A percentile compares a stretch with the other conserved stretches of the same genome.
Evolutionary conservation across 2,113 vertebrate genomes (phyloP).

Genomic region (Saguinus imperator): DNA sequence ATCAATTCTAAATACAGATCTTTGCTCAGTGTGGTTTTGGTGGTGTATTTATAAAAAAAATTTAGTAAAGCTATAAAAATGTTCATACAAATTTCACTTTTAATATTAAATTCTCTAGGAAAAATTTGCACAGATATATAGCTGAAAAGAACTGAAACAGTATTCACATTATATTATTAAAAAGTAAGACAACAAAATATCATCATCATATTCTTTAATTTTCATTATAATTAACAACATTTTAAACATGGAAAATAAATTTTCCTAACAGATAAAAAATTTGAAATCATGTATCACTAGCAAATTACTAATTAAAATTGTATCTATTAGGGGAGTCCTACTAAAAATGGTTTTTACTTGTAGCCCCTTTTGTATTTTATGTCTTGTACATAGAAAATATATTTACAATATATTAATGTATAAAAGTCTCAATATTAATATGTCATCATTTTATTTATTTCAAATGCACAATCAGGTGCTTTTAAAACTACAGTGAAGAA

Average conservation of each 20-base stretch:
- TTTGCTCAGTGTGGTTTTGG: not conserved
- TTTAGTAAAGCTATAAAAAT: not conserved
- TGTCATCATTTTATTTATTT: conserved; percentile 38
- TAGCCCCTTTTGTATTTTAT: conserved; percentile 67
- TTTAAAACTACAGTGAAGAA: conserved; percentile 77
- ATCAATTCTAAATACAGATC: not conserved
- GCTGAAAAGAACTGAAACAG: not conserved
- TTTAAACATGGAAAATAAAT: not conserved
- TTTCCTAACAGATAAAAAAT: not conserved
- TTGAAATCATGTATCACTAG: not conserved
- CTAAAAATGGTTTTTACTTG: conserved; percentile 57
- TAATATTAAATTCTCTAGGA: not conserved
- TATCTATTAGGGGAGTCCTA: conserved; percentile 30
- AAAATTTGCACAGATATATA: not conserved
- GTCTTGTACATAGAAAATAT: conserved; percentile 11
- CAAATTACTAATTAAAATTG: conserved; percentile 53
- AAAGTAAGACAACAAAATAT: not conserved
- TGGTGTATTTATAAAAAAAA: not conserved
- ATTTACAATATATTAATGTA: conserved; percentile 56
- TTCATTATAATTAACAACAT: not conserved
- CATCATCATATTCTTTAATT: not conserved
- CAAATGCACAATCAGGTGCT: conserved; percentile 29
- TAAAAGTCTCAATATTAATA: conserved; percentile 3
- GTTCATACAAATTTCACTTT: not conserved
- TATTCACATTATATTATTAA: not conserved